Base-by-base conservation (phyloP, 2,888 invertebrate species). In the Cataglyphis rosenhaueri region DNA sequence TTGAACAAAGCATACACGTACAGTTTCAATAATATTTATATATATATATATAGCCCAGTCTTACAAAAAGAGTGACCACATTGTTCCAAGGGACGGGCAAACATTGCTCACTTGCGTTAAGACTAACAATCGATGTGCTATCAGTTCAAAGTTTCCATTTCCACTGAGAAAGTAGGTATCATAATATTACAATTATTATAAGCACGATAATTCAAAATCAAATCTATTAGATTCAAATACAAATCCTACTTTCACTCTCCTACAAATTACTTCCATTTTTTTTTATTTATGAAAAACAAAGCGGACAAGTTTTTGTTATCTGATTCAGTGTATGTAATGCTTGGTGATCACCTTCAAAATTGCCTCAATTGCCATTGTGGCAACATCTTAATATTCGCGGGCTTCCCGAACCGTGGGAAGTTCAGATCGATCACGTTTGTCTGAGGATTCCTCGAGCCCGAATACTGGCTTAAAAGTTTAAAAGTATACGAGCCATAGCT, bases 201-300 rank as follows among this genome's bases (percentile, higher is more conserved):
- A 94, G 93, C 93, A 94, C 93, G 92, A 93, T 92, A 88, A 93
- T 93, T 93, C 90, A 91, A 93, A 94, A 94, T 93, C 93, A 93
- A 92, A 92, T 93, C 92, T 94, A 94, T 93, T 90, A 89, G 92
- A 92, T 93, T 94, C 90, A 94, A 94, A 94, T 94, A 94, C 92
- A 94, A 94, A 94, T 94, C 94, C 94, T 94, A 94, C 94, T 94
- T 94, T 93, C 94, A 93, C 92, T 94, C 93, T 92, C 92, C 93
- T 92, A 93, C 91, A 88, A 89, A 87, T 91, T 90, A 87, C 85
- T 90, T 89, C 87, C 88, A 92, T 91, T 89, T 88, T 86, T 87
- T 85, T 86, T 90, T 87, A 90, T 92, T 92, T 90, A 92, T 91
- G 92, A 93, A 93, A 94, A 94, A 92, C 91, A 92, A 93, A 93